Evolutionary conservation across 2,888 invertebrate genomes (phyloP).

Genomic region (Onchidella celtica): DNA sequence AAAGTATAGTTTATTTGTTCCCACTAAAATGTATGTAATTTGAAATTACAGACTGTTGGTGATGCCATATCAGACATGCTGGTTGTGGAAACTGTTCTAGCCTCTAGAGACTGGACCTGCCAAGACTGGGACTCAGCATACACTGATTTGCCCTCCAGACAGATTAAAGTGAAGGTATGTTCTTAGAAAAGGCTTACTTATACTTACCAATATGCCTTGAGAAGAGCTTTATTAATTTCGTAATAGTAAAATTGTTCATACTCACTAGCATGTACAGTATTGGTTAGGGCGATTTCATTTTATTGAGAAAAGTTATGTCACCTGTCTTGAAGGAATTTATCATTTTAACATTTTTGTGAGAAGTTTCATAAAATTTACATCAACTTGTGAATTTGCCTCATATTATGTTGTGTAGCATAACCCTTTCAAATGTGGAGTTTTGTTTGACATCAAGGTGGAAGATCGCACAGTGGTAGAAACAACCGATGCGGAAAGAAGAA

Average conservation of each 20-base stretch:
- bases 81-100: constrained; percentile 93
- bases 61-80: constrained; percentile 98
- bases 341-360: too few relatives aligned
- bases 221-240: not conserved
- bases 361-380: too few relatives aligned
- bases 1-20: not conserved
- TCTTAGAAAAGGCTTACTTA: too few relatives aligned
- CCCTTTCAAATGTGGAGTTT: too few relatives aligned
- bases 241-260: not conserved
- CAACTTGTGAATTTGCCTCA: too few relatives aligned
- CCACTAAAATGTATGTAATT: not conserved
- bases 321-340: too few relatives aligned
- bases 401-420: too few relatives aligned
- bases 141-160: constrained; percentile 90
- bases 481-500: constrained; percentile 91
- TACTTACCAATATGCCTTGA: too few relatives aligned
- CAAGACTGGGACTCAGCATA: constrained; percentile 91
- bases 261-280: not conserved
- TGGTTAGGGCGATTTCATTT: too few relatives aligned
- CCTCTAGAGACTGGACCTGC: constrained; percentile 89
- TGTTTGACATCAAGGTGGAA: too few relatives aligned
- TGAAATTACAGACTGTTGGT: constrained; percentile 84
- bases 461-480: constrained; percentile 93
- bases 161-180: constrained; percentile 91
- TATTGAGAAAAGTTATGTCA: too few relatives aligned